Evolutionary conservation across 2,888 invertebrate genomes (phyloP), one percentile per base, ranked within the genome.

Genomic region (Xanthia togata): DNA sequence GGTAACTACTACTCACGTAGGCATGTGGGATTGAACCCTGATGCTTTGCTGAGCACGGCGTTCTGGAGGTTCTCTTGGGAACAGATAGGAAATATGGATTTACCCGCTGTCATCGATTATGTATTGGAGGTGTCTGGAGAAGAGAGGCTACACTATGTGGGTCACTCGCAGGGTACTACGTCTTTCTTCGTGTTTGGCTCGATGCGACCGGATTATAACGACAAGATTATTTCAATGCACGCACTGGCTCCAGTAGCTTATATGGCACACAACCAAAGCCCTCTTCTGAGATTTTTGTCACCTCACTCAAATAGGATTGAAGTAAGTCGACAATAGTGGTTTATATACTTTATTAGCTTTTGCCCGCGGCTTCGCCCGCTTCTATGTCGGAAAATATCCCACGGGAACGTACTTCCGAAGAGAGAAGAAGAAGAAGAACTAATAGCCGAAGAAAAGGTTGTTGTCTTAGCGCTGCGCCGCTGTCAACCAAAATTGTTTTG

Each of bases 61-160:
- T 98, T 97, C 90, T 98, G 98, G 98, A 91, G 96, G 67, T 98
- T 97, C 90, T 98, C 98, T 76, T 99, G 98, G 98, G 98, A 99
- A 91, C 98, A 98, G 91, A 98, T 99, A 91, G 98, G 98, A 0
- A 93, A 97, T 73, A 97, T 96, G 82, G 99, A 99, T 93, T 90
- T 99, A 57, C 98, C 99, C 0, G 97, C 98, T 0, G 98, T 98
- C 95, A 97, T 99, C 67, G 98, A 99, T 91, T 97, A 98, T 89
- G 96, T 97, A 20, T 93, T 98, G 0, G 88, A 91, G 0, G 71
- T 87, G 5, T 98, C 98, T 0, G 97, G 97, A 0, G 95, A 97
- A 41, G 84, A 96, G 1, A 94, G 97, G 72, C 89, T 99, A 0
- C 98, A 98, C 88, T 98, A 98, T 91, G 94, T 98, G 4, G 99